phyloP scores from a whole-genome alignment of 1,140 invertebrate genomes.

The Drosophila erecta region DNA sequence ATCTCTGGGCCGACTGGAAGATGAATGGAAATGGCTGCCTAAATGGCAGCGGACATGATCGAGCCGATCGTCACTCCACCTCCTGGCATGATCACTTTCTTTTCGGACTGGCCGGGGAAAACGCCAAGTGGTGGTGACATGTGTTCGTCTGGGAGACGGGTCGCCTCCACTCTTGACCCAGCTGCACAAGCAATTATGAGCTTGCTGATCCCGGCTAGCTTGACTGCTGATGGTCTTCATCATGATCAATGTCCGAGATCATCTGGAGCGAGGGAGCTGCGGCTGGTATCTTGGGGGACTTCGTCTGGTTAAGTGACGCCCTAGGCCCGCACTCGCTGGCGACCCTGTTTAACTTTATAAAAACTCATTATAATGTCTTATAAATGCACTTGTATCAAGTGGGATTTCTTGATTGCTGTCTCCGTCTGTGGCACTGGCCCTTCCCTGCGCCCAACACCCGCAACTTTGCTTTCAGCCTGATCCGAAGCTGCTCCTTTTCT shows the following conservation, averaged over 20 bases:
- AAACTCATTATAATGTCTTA: slow-evolving; percentile 84
- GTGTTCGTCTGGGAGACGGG: slow-evolving; percentile 35
- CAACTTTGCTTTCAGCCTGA: slow-evolving; percentile 28
- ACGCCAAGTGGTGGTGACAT: slow-evolving; percentile 70
- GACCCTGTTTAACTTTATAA: slow-evolving; percentile 84
- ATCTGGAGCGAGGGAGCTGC: slow-evolving; percentile 27
- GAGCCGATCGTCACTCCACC: slow-evolving; percentile 45
- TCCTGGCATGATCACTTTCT: slow-evolving; percentile 69
- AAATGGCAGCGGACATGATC: slow-evolving; percentile 71
- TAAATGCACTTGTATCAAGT: slow-evolving; percentile 83
- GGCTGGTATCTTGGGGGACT: slow-evolving; percentile 7
- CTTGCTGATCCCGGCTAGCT: slow-evolving; percentile 33
- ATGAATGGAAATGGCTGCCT: slow-evolving; percentile 77
- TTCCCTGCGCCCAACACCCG: background rate
- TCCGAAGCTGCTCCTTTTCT: slow-evolving; percentile 48
- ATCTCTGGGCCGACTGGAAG: slow-evolving; percentile 28
- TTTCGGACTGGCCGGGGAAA: slow-evolving; percentile 28
- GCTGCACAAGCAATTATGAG: slow-evolving; percentile 73
- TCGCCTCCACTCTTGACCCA: slow-evolving; percentile 61
- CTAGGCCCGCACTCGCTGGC: slow-evolving; percentile 55
- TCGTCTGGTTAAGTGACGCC: slow-evolving; percentile 78
- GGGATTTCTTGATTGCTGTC: slow-evolving; percentile 77
- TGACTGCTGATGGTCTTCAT: slow-evolving; percentile 36
- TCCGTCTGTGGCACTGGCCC: slow-evolving; percentile 22
- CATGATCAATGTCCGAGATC: slow-evolving; percentile 70